phyloP scores from a whole-genome alignment of 2,113 vertebrate species.

The Salvelinus fontinalis region DNA sequence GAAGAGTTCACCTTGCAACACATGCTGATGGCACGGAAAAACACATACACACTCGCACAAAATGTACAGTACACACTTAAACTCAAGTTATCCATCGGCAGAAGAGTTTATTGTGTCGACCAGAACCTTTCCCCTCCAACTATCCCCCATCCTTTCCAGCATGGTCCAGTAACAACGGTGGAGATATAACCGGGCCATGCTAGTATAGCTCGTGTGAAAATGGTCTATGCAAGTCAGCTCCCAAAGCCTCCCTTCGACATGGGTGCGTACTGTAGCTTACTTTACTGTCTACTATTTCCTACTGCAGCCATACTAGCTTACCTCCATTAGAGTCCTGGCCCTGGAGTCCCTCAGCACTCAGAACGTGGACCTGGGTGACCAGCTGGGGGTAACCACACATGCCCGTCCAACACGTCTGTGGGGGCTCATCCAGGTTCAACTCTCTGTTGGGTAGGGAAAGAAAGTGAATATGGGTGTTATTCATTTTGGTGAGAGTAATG shows the following conservation, averaged over 20 bases:
- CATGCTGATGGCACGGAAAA: neutral
- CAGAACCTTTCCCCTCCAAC: too few species aligned
- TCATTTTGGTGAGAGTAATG: neutral
- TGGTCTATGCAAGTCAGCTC: too few species aligned
- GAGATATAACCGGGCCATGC: too few species aligned
- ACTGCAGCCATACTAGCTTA: slow-evolving; percentile 43
- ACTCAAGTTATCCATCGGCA: too few species aligned
- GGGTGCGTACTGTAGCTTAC: too few species aligned
- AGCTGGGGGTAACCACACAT: slow-evolving; percentile 92
- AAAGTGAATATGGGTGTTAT: neutral
- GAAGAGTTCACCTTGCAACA: neutral
- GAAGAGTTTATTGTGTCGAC: too few species aligned
- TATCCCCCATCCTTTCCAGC: too few species aligned
- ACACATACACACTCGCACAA: neutral
- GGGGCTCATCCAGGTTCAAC: slow-evolving; percentile 86
- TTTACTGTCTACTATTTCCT: too few species aligned
- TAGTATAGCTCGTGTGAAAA: too few species aligned
- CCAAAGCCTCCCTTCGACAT: too few species aligned
- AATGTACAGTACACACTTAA: too few species aligned
- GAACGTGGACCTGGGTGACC: slow-evolving; percentile 92
- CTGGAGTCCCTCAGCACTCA: slow-evolving; percentile 86
- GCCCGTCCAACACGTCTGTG: slow-evolving; percentile 91
- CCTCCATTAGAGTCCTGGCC: slow-evolving; percentile 83
- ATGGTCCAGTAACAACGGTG: too few species aligned
- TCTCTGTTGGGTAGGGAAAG: slow-evolving; percentile 73